A percentile compares a stretch with the other conserved stretches of the same genome.
These are phyloP conservation scores for Mastacembelus armatus DNA, from an alignment of 2,797 vertebrate species.

Conservation along the genomic window DNA sequence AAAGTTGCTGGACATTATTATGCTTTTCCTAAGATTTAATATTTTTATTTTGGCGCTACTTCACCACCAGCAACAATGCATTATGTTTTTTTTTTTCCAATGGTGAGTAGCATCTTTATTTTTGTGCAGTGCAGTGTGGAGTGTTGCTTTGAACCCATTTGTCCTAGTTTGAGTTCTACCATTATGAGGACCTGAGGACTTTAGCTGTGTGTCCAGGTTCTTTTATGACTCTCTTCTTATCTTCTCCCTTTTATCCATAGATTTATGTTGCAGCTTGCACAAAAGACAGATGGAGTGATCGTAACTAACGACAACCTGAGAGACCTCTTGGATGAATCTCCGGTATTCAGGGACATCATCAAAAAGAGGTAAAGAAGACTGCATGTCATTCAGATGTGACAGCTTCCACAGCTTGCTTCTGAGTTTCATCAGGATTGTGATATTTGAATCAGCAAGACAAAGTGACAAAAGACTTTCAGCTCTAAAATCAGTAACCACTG, in stretches of 20 bases:
- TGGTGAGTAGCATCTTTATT: too few species aligned
- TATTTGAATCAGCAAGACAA: too few species aligned
- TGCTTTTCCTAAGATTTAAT: too few species aligned
- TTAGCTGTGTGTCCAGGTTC: not conserved
- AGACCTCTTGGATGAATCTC: constrained; percentile 88
- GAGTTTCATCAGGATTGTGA: not conserved
- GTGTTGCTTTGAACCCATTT: too few species aligned
- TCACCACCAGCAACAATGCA: too few species aligned
- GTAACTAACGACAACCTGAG: constrained; percentile 93
- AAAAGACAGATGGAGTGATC: constrained; percentile 88
- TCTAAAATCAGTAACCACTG: too few species aligned
- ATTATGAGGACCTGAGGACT: not conserved
- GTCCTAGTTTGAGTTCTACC: too few species aligned
- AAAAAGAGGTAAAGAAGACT: constrained; percentile 84
- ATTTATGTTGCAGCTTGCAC: constrained; percentile 88
- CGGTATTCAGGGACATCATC: constrained; percentile 88
- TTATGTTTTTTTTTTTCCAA: too few species aligned
- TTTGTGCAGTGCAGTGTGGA: too few species aligned
- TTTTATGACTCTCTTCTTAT: not conserved
- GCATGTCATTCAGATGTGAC: not conserved
- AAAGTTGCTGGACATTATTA: too few species aligned
- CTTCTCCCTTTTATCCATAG: constrained; percentile 63
- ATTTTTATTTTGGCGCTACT: too few species aligned
- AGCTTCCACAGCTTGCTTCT: not conserved
- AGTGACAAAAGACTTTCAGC: too few species aligned